phyloP scores from a whole-genome alignment of 2,113 vertebrate genomes.

The Buteo buteo region DNA sequence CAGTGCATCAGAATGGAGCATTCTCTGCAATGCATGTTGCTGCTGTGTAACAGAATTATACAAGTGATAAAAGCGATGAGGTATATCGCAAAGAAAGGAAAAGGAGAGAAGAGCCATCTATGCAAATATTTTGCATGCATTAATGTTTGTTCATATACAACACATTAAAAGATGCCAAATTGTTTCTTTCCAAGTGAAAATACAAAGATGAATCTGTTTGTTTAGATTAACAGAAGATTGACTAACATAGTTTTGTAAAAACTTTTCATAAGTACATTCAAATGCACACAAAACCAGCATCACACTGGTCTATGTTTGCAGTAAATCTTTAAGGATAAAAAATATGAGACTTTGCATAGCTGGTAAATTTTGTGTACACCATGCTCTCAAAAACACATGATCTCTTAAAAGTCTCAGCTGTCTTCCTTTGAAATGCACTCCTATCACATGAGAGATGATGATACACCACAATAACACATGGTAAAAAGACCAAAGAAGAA shows the following conservation, averaged over 20 bases:
- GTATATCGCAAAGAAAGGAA: neutral
- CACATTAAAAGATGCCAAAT: neutral
- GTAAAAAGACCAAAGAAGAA: neutral
- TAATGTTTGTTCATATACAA: neutral
- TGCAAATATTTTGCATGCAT: neutral
- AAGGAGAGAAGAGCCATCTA: neutral
- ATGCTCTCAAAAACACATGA: neutral
- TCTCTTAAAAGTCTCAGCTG: neutral
- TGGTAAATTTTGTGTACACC: neutral
- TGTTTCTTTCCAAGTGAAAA: neutral
- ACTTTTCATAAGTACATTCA: neutral
- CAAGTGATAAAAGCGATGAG: rapidly evolving
- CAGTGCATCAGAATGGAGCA: neutral
- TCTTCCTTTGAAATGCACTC: neutral
- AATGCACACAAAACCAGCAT: neutral
- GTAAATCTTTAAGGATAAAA: neutral
- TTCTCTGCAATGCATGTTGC: neutral
- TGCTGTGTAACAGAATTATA: neutral
- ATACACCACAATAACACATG: neutral
- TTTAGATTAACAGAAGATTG: neutral
- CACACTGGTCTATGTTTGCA: neutral
- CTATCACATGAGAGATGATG: neutral
- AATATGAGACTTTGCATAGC: neutral
- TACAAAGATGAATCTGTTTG: neutral
- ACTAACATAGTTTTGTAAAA: neutral